Evolutionary conservation across 2,113 vertebrate species (phyloP), one percentile per base, ranked within the genome.

Genomic region (Astur gentilis): DNA sequence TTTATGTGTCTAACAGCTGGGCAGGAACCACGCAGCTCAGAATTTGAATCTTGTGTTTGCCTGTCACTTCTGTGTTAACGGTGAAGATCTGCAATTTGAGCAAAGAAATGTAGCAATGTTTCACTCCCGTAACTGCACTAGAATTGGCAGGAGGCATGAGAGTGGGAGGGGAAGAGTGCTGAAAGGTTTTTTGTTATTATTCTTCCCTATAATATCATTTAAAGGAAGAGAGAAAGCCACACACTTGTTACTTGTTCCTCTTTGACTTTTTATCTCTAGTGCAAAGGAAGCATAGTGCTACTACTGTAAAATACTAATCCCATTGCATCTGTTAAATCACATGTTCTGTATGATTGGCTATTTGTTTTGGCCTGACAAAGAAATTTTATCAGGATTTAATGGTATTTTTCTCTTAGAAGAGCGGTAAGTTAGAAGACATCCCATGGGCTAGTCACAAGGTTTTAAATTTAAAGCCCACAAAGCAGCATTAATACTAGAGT

Each of bases 141-240:
- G 87, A 95, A 79, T 72, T 97, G 95, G 95, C 96, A 96, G 85
- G 96, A 97, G 95, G 89, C 85, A 95, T 11, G 60, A 95, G 94
- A 92, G 97, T 96, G 96, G 95, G 97, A 97, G 96, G 95, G 89
- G 87, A 93, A 88, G 75, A 95, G 57, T 38, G 91, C 91, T 90
- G 88, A 93, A 95, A 92, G 84, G 31, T 77, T 83, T 92, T 94
- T 75, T 61, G 8, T 72, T 89, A 66, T 77, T 93, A 95, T 95
- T 52, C 50, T 52, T 95, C 89, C 47, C 79, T 80, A 19, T 55
- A 80, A 3, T 93, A 55, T 91, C 50, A 81, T 83, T 98, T 95
- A 95, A 66, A 44, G 79, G 72, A 94, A 91, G 44, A 75, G 90
- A 83, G 93, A 96, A 92, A 96, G 72, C 49, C 8, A 3, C 67